These are phyloP conservation scores for Aix galericulata DNA, from an alignment of 2,113 vertebrate species.

Conservation along the genomic window DNA sequence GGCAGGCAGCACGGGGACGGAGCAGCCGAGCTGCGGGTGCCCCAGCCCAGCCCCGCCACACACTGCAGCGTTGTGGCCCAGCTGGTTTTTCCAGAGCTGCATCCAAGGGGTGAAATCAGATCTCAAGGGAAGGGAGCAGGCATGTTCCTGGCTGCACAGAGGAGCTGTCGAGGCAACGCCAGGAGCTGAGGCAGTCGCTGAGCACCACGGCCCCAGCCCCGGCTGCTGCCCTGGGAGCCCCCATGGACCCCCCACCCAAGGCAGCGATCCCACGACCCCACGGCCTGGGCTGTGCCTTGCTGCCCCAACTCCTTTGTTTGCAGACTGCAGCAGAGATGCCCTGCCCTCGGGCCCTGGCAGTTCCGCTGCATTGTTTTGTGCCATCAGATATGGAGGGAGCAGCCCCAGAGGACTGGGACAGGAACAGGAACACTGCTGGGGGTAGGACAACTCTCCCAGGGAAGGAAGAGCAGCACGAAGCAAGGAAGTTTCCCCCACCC, in stretches of 20 bases:
- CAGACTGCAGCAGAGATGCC: not conserved
- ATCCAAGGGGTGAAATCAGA: conserved; percentile 49
- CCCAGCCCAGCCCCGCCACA: not conserved
- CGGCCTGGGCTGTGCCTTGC: not conserved
- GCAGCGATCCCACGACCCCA: not conserved
- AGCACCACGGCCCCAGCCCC: not conserved
- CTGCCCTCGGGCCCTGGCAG: not conserved
- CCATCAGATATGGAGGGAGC: not conserved
- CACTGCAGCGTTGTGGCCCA: conserved; percentile 49
- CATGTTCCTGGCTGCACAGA: conserved; percentile 10
- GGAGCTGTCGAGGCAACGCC: not conserved
- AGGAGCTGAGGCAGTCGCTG: conserved; percentile 2
- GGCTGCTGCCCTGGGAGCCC: not conserved
- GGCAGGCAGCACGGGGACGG: not conserved
- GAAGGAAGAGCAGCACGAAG: not conserved
- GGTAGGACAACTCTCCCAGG: not conserved
- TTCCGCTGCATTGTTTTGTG: conserved; percentile 2
- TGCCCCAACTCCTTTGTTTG: not conserved
- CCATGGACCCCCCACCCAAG: not conserved
- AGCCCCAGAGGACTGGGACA: not conserved
- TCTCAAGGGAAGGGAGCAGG: conserved; percentile 48
- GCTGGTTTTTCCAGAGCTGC: conserved; percentile 70
- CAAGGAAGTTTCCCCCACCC: not conserved
- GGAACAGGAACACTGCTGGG: not conserved
- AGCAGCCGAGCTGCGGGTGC: not conserved